phyloP scores from a whole-genome alignment of 2,888 invertebrate genomes.

The Panzeria rudis region DNA sequence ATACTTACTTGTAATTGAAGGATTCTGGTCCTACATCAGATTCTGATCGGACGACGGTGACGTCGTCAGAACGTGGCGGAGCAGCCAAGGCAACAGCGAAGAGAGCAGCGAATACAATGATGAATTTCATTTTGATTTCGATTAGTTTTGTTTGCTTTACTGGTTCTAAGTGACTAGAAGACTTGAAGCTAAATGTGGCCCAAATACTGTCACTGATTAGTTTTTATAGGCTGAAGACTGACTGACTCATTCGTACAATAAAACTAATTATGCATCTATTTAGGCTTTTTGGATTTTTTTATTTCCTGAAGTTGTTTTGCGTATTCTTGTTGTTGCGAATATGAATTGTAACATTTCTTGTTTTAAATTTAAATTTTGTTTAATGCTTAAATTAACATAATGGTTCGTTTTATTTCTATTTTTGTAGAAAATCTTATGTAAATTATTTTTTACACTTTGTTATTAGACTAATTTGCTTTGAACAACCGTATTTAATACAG shows the following conservation, averaged over 20 bases:
- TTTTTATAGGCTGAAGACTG: slow-evolving; percentile 31
- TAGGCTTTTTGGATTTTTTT: neutral
- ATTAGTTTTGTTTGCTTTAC: slow-evolving; percentile 17
- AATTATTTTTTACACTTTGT: neutral
- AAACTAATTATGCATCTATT: no score
- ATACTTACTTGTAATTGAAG: slow-evolving; percentile 85
- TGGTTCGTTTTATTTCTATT: neutral
- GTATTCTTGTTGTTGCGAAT: neutral
- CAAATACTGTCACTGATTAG: neutral
- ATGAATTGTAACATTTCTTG: slow-evolving; percentile 1
- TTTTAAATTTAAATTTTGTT: neutral
- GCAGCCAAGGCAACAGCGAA: slow-evolving; percentile 78
- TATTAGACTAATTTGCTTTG: neutral
- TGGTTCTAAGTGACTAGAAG: slow-evolving; percentile 31
- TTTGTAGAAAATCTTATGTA: neutral
- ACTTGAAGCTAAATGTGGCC: slow-evolving; percentile 1
- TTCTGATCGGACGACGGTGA: slow-evolving; percentile 84
- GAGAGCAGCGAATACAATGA: slow-evolving; percentile 82
- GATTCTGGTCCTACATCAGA: slow-evolving; percentile 81
- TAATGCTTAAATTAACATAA: no score
- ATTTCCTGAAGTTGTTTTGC: slow-evolving; percentile 4
- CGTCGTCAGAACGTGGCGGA: slow-evolving; percentile 39
- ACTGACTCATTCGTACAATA: neutral
- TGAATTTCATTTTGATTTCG: slow-evolving; percentile 79
- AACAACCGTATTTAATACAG: neutral